Evolutionary conservation across 2,113 vertebrate species (phyloP).

Genomic region (Microtus montanus): DNA sequence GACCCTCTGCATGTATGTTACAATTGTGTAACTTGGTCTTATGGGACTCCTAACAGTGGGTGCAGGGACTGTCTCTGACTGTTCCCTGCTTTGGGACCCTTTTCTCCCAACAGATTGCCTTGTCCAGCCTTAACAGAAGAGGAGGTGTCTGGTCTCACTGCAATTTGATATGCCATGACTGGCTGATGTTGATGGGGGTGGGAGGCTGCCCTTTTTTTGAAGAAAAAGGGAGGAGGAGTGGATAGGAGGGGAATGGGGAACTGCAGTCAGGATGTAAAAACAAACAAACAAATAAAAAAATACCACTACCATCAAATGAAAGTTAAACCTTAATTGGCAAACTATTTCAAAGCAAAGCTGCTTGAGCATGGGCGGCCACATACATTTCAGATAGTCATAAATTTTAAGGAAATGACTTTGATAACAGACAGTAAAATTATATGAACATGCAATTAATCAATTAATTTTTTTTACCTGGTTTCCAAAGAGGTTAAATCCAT

Average conservation of each 20-base stretch:
- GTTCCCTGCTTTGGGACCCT: not conserved
- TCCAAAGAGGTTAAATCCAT: constrained; percentile 99
- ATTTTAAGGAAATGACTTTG: constrained; percentile 38
- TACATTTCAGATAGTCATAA: constrained; percentile 37
- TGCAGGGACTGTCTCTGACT: not conserved
- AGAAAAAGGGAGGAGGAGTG: not conserved
- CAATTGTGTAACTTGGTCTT: not conserved
- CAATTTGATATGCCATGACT: not conserved
- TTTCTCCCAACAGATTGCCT: not conserved
- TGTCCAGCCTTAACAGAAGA: not conserved
- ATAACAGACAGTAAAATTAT: constrained; percentile 73
- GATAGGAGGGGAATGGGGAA: not conserved
- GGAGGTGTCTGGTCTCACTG: not conserved
- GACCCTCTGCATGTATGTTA: not conserved
- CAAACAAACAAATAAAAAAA: not conserved
- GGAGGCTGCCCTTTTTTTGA: not conserved
- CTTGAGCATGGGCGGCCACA: not conserved
- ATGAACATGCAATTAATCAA: constrained; percentile 69
- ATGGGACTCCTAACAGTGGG: not conserved
- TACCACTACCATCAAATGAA: not conserved
- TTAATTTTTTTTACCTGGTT: constrained; percentile 91
- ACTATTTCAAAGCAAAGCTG: not conserved
- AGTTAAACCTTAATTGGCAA: constrained; percentile 3
- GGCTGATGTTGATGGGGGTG: not conserved
- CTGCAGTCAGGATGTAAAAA: not conserved